phyloP scores from a whole-genome alignment of 2,113 vertebrate genomes.

The Seriola dumerili region DNA sequence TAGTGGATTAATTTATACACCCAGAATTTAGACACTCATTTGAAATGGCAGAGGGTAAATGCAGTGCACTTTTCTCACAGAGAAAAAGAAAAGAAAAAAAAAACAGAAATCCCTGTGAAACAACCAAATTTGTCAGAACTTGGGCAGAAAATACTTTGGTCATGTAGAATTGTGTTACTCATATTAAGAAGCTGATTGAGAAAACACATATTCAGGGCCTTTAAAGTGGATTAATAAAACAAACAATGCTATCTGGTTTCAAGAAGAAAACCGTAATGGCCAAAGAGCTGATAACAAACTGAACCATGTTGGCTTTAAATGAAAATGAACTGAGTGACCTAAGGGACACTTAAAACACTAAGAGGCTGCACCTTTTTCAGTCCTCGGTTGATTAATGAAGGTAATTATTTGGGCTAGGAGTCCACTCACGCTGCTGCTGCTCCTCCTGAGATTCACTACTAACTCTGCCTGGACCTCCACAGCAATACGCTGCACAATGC shows the following conservation, averaged over 20 bases:
- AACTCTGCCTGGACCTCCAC: constrained; percentile 8
- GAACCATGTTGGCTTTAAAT: constrained; percentile 13
- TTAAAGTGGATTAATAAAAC: not conserved
- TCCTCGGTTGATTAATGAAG: constrained; percentile 67
- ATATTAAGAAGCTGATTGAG: not conserved
- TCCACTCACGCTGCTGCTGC: constrained; percentile 36
- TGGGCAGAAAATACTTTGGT: not conserved
- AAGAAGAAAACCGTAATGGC: constrained; percentile 2
- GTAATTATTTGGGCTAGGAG: constrained; percentile 62
- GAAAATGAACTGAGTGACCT: constrained; percentile 42
- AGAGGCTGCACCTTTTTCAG: constrained; percentile 45
- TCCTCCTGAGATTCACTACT: constrained; percentile 12
- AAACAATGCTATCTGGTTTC: not conserved
- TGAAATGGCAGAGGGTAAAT: too few relatives aligned
- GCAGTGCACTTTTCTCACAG: too few relatives aligned
- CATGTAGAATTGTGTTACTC: not conserved
- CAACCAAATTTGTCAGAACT: not conserved
- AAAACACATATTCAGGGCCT: not conserved
- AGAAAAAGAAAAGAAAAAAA: too few relatives aligned
- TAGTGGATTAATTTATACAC: too few relatives aligned
- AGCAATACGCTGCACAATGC: constrained; percentile 4
- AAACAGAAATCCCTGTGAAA: not conserved
- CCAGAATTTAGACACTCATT: too few relatives aligned
- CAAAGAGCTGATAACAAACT: constrained; percentile 5
- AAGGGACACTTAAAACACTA: constrained; percentile 20